phyloP scores from a whole-genome alignment of 2,113 vertebrate genomes.

The Sciurus niger region DNA sequence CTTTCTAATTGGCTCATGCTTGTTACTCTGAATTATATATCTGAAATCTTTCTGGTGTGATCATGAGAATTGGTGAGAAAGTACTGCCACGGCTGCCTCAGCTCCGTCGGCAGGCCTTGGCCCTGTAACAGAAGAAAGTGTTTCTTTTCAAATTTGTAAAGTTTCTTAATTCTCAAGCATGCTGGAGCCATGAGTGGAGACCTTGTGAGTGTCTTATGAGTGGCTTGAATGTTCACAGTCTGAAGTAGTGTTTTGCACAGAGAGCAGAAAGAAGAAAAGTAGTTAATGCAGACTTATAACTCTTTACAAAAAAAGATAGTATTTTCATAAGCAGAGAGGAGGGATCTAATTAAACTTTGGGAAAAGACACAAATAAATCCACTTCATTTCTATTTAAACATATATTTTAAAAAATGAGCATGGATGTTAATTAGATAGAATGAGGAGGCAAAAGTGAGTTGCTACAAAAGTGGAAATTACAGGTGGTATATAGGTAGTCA shows the following conservation, averaged over 20 bases:
- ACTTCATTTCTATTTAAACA: background rate
- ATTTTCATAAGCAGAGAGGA: conserved; percentile 19
- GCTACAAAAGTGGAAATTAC: background rate
- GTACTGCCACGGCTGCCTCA: no score
- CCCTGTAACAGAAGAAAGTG: background rate
- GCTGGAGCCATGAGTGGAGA: background rate
- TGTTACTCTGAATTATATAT: no score
- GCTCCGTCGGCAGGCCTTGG: no score
- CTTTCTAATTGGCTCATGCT: no score
- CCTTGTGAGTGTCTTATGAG: background rate
- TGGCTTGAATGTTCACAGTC: background rate
- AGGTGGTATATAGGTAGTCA: background rate
- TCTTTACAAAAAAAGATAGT: background rate
- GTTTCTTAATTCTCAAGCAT: conserved; percentile 31
- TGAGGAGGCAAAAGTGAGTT: background rate
- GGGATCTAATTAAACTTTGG: background rate
- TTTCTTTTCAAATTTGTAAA: conserved; percentile 42
- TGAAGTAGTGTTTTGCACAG: background rate
- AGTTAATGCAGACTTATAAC: background rate
- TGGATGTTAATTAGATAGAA: background rate
- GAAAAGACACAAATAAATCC: background rate
- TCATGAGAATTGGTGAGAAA: no score
- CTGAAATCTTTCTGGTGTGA: no score
- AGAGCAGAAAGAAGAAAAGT: background rate
- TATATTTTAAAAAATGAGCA: background rate